These are phyloP conservation scores for Rhineura floridana DNA, from an alignment of 2,113 vertebrate genomes.

Conservation along the genomic window DNA sequence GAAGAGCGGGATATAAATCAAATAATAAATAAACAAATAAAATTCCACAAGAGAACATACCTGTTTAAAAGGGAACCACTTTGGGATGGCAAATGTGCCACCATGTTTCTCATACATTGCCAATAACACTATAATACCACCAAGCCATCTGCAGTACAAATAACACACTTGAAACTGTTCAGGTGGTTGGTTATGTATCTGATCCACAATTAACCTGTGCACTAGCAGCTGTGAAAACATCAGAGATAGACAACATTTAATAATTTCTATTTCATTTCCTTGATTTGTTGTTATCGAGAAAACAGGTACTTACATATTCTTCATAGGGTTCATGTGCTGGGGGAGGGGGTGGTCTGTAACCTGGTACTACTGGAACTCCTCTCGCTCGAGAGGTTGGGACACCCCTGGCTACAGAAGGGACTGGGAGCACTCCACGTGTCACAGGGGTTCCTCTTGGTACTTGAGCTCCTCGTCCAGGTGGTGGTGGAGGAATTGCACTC, in stretches of 20 bases:
- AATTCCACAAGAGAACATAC: background rate
- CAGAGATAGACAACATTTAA: background rate
- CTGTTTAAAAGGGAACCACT: background rate
- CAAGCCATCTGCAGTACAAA: background rate
- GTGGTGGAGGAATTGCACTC: constrained; percentile 77
- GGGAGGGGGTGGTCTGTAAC: constrained; percentile 85
- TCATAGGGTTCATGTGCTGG: constrained; percentile 90
- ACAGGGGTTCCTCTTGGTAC: constrained; percentile 83
- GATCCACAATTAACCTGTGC: background rate
- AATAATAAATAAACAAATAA: too few species aligned
- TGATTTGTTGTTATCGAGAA: background rate
- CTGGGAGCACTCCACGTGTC: constrained; percentile 82
- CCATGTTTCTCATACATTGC: background rate
- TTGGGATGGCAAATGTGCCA: background rate
- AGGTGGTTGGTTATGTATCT: background rate
- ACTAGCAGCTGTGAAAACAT: background rate
- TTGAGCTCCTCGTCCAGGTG: constrained; percentile 85
- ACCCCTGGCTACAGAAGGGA: constrained; percentile 81
- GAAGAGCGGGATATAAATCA: too few species aligned
- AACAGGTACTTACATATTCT: constrained; percentile 89
- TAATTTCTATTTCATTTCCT: background rate
- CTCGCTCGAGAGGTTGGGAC: constrained; percentile 81
- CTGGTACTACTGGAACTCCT: constrained; percentile 77
- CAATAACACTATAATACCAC: background rate
- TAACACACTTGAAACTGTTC: background rate